A percentile compares a stretch with the other conserved stretches of the same genome.
phyloP scores from a whole-genome alignment of 2,113 vertebrate genomes.

The Burhinus oedicnemus region DNA sequence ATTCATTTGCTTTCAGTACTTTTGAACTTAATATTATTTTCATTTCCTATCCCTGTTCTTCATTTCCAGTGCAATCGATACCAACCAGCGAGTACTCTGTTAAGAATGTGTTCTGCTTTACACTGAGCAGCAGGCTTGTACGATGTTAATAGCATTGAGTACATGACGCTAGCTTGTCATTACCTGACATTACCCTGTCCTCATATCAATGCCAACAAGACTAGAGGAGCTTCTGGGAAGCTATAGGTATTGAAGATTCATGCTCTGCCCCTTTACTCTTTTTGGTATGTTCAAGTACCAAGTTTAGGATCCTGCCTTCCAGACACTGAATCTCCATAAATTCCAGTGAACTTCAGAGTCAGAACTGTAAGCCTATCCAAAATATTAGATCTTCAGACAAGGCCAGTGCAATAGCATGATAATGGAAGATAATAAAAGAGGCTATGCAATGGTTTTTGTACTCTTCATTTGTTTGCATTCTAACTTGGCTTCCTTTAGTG shows the following conservation, averaged over 20 bases:
- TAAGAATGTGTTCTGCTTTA: background rate
- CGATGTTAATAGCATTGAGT: background rate
- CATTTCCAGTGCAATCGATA: background rate
- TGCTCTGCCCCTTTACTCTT: background rate
- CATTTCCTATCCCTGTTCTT: background rate
- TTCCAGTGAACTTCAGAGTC: background rate
- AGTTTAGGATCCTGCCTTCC: background rate
- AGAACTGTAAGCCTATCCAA: background rate
- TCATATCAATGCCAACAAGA: background rate
- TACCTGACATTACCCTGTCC: background rate
- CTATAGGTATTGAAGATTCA: background rate
- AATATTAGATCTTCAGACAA: background rate
- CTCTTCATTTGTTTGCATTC: background rate
- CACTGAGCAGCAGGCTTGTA: background rate
- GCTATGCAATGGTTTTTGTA: background rate
- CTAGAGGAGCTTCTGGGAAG: background rate
- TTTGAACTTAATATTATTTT: background rate
- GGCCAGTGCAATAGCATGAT: background rate
- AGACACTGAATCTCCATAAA: background rate
- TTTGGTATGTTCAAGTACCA: background rate
- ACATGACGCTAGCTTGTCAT: rapidly evolving
- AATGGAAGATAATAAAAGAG: background rate
- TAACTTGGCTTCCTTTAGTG: background rate
- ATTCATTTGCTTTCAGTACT: background rate
- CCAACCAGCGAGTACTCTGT: background rate